These are phyloP conservation scores for Menidia beryllina DNA, from an alignment of 2,113 vertebrate species.

Conservation along the genomic window DNA sequence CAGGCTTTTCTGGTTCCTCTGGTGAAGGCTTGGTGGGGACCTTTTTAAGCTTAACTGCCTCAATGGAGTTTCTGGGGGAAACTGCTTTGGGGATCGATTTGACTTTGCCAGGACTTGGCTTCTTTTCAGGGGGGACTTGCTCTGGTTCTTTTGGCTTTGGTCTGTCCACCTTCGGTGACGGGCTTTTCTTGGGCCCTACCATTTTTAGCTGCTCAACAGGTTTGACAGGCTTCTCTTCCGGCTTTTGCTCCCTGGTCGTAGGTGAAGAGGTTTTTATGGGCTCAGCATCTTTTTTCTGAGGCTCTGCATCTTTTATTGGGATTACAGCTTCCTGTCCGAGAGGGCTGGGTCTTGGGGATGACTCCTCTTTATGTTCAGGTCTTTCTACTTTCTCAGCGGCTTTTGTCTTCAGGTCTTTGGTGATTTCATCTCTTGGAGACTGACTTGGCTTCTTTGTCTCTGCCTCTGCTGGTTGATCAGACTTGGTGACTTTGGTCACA, in stretches of 20 bases:
- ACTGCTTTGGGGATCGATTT: constrained; percentile 61
- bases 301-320: constrained; percentile 21
- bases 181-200: constrained; percentile 58
- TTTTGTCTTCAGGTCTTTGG: constrained; percentile 24
- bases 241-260: constrained; percentile 40
- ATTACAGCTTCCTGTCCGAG: constrained; percentile 30
- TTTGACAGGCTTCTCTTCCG: constrained; percentile 37
- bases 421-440: constrained; percentile 15
- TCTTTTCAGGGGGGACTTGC: constrained; percentile 46
- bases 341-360: constrained; percentile 42
- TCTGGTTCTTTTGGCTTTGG: constrained; percentile 42
- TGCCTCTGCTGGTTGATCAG: constrained; percentile 7
- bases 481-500: constrained; percentile 34
- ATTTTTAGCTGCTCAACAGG: constrained; percentile 53
- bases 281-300: constrained; percentile 43
- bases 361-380: constrained; percentile 24
- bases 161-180: constrained; percentile 57
- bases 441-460: constrained; percentile 19
- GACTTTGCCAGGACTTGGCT: constrained; percentile 43
- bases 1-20: constrained; percentile 20
- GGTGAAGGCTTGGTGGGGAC: constrained; percentile 59
- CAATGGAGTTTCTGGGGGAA: constrained; percentile 56
- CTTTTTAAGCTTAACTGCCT: constrained; percentile 84
- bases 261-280: constrained; percentile 62
- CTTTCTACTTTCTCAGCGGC: constrained; percentile 33